These are phyloP conservation scores for Meriones unguiculatus DNA, from an alignment of 2,113 vertebrate genomes.

Conservation along the genomic window DNA sequence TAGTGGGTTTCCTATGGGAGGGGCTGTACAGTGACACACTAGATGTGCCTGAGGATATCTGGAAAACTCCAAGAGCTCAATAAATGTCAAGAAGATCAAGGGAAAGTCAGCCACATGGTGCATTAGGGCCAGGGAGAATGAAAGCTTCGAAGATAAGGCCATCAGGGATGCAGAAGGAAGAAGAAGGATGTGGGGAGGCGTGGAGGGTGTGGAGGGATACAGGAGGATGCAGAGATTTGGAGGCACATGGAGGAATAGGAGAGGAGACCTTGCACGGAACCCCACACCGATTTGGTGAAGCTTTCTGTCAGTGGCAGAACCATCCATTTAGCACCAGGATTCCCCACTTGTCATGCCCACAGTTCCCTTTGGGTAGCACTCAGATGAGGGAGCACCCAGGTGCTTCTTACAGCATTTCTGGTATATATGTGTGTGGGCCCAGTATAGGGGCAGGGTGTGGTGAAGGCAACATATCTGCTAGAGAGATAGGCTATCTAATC, in stretches of 20 bases:
- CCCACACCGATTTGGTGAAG: background rate
- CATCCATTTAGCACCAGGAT: too few relatives aligned
- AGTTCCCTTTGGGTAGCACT: too few relatives aligned
- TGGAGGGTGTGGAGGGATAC: background rate
- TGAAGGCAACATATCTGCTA: fast-evolving
- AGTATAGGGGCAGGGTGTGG: background rate
- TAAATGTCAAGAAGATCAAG: fast-evolving
- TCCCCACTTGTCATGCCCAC: background rate
- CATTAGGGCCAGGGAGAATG: background rate
- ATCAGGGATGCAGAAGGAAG: background rate
- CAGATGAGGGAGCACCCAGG: fast-evolving
- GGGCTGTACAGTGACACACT: background rate
- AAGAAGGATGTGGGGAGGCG: background rate
- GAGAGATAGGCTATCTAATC: fast-evolving
- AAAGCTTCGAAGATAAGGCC: background rate
- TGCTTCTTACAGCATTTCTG: background rate
- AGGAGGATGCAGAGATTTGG: background rate
- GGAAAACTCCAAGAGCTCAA: background rate
- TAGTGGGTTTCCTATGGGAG: background rate
- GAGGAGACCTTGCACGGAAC: background rate
- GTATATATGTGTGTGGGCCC: fast-evolving
- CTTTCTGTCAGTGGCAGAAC: background rate
- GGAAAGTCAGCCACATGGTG: background rate
- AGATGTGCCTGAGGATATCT: background rate
- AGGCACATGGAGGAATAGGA: background rate